These are phyloP conservation scores for Cebidichthys violaceus DNA, from an alignment of 2,113 vertebrate species.

Conservation along the genomic window DNA sequence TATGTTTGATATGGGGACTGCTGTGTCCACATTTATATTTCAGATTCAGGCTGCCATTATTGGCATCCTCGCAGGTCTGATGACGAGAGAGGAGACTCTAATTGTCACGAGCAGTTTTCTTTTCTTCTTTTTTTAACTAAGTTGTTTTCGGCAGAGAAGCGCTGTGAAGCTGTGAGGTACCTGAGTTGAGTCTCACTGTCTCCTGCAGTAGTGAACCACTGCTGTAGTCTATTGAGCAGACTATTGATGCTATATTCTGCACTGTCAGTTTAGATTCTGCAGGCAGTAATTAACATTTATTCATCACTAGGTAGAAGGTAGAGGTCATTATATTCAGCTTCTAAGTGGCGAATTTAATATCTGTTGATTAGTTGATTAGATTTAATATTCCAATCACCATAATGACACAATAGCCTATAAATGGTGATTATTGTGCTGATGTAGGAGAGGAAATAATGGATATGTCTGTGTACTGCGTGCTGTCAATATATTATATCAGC, in stretches of 20 bases:
- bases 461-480: slow-evolving; percentile 12
- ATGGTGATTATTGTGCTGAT: slow-evolving; percentile 43
- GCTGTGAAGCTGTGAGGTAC: slow-evolving; percentile 23
- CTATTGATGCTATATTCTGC: slow-evolving; percentile 46
- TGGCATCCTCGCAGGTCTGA: slow-evolving; percentile 41
- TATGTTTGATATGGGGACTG: slow-evolving; percentile 73
- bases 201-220: slow-evolving; percentile 21
- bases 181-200: slow-evolving; percentile 40
- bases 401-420: slow-evolving; percentile 54
- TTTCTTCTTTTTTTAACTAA: background rate
- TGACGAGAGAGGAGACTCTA: slow-evolving; percentile 53
- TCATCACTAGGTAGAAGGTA: slow-evolving; percentile 43
- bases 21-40: slow-evolving; percentile 74
- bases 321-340: slow-evolving; percentile 57
- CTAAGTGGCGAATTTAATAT: slow-evolving; percentile 67
- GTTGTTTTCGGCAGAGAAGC: slow-evolving; percentile 41
- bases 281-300: slow-evolving; percentile 54
- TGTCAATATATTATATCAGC: slow-evolving; percentile 39
- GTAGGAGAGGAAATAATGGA: slow-evolving; percentile 15
- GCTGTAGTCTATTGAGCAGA: slow-evolving; percentile 32
- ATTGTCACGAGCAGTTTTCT: slow-evolving; percentile 65
- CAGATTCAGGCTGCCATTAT: slow-evolving; percentile 52
- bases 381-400: slow-evolving; percentile 44
- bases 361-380: slow-evolving; percentile 64
- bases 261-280: slow-evolving; percentile 56